phyloP scores from a whole-genome alignment of 2,797 vertebrate genomes.

The Novumbra hubbsi region DNA sequence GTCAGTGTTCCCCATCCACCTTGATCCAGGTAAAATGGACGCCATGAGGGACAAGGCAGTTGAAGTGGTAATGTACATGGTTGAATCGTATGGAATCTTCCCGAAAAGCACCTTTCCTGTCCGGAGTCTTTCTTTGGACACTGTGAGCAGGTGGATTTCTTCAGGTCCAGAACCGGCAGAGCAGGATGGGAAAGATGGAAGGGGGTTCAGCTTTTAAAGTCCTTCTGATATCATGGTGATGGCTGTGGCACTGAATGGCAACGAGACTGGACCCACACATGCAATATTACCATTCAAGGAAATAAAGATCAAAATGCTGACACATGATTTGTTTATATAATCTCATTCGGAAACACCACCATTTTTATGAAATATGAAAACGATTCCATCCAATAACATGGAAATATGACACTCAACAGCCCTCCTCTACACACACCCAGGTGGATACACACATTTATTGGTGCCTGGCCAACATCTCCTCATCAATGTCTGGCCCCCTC shows the following conservation, averaged over 20 bases:
- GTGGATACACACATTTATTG: too few species aligned
- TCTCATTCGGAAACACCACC: not conserved
- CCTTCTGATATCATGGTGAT: conserved; percentile 64
- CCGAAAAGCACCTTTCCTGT: conserved; percentile 62
- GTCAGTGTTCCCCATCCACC: conserved; percentile 48
- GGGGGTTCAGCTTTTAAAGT: conserved; percentile 57
- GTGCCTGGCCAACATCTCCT: too few species aligned
- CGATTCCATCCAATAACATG: not conserved
- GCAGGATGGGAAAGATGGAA: not conserved
- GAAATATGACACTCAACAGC: too few species aligned
- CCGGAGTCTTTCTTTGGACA: conserved; percentile 42
- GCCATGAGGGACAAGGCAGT: conserved; percentile 40
- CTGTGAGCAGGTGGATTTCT: conserved; percentile 61
- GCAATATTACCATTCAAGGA: not conserved
- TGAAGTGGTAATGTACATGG: conserved; percentile 59
- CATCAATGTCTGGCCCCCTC: too few species aligned
- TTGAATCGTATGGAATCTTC: conserved; percentile 67
- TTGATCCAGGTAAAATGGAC: conserved; percentile 60
- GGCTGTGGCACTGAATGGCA: conserved; percentile 50
- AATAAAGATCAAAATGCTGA: not conserved
- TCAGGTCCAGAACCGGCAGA: conserved; percentile 60
- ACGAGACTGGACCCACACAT: conserved; percentile 34
- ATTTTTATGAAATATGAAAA: not conserved
- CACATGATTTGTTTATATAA: not conserved
- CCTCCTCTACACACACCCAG: too few species aligned